These are phyloP conservation scores for Drosophila mulleri DNA, from an alignment of 2,888 invertebrate genomes.

Conservation along the genomic window DNA sequence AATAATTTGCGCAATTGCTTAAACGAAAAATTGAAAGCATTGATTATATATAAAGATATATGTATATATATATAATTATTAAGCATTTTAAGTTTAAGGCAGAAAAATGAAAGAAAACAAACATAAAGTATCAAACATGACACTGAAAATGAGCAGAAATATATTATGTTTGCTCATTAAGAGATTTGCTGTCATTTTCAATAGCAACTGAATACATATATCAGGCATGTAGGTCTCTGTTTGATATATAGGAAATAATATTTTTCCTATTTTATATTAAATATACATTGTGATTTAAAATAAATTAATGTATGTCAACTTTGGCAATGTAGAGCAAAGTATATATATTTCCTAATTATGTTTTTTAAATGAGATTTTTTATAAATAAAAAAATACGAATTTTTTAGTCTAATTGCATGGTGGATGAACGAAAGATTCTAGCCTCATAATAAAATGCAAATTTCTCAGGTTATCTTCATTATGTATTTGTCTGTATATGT, in stretches of 20 bases:
- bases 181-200: slow-evolving; percentile 53
- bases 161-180: slow-evolving; percentile 61
- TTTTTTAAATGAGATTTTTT: neutral
- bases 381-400: neutral
- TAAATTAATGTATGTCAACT: slow-evolving; percentile 26
- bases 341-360: neutral
- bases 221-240: slow-evolving; percentile 13
- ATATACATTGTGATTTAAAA: slow-evolving; percentile 4
- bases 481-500: neutral
- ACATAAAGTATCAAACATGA: slow-evolving; percentile 67
- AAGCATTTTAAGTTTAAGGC: slow-evolving; percentile 6
- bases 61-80: slow-evolving; percentile 20
- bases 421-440: neutral
- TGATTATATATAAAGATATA: slow-evolving; percentile 7
- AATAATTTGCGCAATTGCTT: slow-evolving; percentile 32
- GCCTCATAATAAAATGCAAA: neutral
- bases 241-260: slow-evolving; percentile 46
- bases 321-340: neutral
- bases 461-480: neutral
- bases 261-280: slow-evolving; percentile 12
- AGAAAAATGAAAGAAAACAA: slow-evolving; percentile 33
- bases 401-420: neutral
- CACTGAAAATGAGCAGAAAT: slow-evolving; percentile 65
- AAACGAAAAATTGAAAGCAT: slow-evolving; percentile 12
- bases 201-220: slow-evolving; percentile 21